These are phyloP conservation scores for Propsilocerus akamusi DNA, from an alignment of 1,140 invertebrate species.

Conservation along the genomic window DNA sequence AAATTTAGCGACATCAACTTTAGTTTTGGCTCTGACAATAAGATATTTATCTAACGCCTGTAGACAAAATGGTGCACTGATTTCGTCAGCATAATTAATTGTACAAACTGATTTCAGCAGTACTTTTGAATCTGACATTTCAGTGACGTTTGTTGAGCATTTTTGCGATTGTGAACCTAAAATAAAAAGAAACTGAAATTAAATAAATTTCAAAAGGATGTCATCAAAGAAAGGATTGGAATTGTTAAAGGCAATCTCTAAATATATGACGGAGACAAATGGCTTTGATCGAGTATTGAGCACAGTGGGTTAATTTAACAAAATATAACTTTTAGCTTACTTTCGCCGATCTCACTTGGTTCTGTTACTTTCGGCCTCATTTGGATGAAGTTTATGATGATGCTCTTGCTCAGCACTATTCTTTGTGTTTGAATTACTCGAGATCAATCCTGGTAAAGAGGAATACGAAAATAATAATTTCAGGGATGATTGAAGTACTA, in stretches of 20 bases:
- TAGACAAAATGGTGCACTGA: too few species aligned
- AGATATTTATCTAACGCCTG: too few species aligned
- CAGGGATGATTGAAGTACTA: conserved; percentile 4
- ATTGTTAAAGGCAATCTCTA: conserved; percentile 19
- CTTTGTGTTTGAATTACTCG: neutral
- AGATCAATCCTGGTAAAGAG: neutral
- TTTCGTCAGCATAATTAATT: too few species aligned
- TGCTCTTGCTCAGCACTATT: neutral
- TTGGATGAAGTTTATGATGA: neutral
- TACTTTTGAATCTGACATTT: too few species aligned
- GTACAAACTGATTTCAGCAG: too few species aligned
- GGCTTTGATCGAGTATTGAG: conserved; percentile 27
- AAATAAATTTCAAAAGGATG: too few species aligned
- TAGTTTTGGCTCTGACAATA: too few species aligned
- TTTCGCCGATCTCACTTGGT: conserved; percentile 9
- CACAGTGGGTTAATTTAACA: conserved; percentile 28
- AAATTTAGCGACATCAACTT: too few species aligned
- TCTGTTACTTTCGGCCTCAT: neutral
- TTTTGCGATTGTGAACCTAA: too few species aligned
- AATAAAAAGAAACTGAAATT: too few species aligned
- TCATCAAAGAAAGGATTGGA: conserved; percentile 21
- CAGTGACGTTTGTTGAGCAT: too few species aligned
- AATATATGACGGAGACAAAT: conserved; percentile 14
- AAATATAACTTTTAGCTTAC: conserved; percentile 9
- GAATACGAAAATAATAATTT: neutral